Conservation (phyloP, 2,888 invertebrate species). For the Salpingus planirostris region DNA sequence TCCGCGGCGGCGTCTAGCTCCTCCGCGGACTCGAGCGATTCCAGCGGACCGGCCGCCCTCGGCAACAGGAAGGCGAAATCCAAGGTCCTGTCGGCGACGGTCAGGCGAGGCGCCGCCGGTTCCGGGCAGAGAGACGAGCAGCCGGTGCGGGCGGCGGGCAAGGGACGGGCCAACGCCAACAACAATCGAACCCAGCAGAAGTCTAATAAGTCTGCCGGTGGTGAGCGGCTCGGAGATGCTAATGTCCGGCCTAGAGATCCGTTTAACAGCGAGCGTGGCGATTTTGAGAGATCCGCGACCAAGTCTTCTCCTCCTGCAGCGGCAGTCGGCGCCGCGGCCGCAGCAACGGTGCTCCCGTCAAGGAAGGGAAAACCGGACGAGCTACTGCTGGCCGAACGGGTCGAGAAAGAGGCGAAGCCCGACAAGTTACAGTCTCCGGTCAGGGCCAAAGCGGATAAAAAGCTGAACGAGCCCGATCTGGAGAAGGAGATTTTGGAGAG, state of each 20-base stretch:
- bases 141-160: no score
- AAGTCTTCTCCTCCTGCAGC: no score
- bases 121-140: no score
- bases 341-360: no score
- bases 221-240: conserved; percentile 62
- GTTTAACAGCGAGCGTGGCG: conserved; percentile 49
- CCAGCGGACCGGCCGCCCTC: conserved; percentile 24
- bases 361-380: conserved; percentile 34
- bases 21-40: conserved; percentile 47
- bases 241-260: conserved; percentile 56
- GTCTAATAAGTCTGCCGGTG: conserved; percentile 38
- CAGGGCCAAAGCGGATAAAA: conserved; percentile 52
- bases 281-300: conserved; percentile 36
- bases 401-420: conserved; percentile 45
- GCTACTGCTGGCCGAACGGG: conserved; percentile 17
- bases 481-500: conserved; percentile 41
- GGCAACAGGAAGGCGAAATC: conserved; percentile 20
- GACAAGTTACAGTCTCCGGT: conserved; percentile 52
- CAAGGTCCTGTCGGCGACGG: no score
- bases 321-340: no score
- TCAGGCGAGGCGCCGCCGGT: no score
- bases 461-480: conserved; percentile 40
- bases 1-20: conserved; percentile 55
- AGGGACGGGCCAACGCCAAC: no score
- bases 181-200: conserved; percentile 28